Evolutionary conservation across 2,888 invertebrate species (phyloP), one percentile per base, ranked within the genome.

Genomic region (Phania funesta): DNA sequence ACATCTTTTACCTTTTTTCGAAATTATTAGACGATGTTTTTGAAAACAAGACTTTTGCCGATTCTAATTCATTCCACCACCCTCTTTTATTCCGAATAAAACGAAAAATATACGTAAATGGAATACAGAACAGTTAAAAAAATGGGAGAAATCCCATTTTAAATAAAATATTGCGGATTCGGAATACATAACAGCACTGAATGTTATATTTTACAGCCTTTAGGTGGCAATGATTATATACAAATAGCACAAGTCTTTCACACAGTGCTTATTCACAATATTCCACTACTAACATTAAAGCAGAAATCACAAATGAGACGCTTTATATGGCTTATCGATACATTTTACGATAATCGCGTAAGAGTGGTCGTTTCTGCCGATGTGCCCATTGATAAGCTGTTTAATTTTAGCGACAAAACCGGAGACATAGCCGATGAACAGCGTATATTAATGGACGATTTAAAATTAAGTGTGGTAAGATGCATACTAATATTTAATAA

Each of bases 261-360:
- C 89, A 98, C 98, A 18, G 95, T 99, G 7, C 94, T 99, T 84
- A 95, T 99, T 86, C 92, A 97, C 85, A 94, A 98, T 90, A 92
- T 99, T 60, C 99, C 98, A 1, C 94, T 95, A 88, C 92, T 99
- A 88, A 96, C 95, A 86, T 91, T 96, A 50, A 93, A 93, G 84
- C 92, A 94, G 52, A 95, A 96, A 90, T 96, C 97, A n/a, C 96
- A 97, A 91, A 94, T 97, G 65, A 93, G 99, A 87, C 93, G 99
- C 84, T 99, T 99, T 90, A 99, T 99, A 82, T 98, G 98, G 0
- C 93, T 99, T 16, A 97, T 99, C 86, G 99, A 99, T 90, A 98
- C 98, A 0, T 92, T 99, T 9, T 99, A 99, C 89, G 99, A 99
- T 91, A 96, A 97, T 88, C 95, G 94, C 92, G 97, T 98, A 80